phyloP scores from a whole-genome alignment of 1,140 invertebrate species.

The Lepeophtheirus salmonis region DNA sequence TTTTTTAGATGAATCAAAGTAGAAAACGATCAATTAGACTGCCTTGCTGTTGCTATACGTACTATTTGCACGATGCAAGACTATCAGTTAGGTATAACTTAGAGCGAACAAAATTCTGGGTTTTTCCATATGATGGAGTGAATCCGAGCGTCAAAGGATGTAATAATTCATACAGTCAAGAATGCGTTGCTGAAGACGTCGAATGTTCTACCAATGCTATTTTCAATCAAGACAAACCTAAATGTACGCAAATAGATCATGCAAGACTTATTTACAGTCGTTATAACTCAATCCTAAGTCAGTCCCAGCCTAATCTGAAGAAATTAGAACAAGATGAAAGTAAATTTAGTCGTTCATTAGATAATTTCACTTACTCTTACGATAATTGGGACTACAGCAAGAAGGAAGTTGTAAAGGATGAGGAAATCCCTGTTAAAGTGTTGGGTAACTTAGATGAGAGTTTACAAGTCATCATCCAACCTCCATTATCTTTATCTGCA shows the following conservation, averaged over 20 bases:
- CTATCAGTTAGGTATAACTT: background rate
- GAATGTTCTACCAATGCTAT: background rate
- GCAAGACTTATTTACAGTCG: background rate
- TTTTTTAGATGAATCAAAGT: slow-evolving; percentile 4
- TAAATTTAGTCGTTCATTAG: background rate
- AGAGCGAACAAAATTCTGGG: background rate
- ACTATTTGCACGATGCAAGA: background rate
- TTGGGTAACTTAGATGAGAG: background rate
- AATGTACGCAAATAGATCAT: background rate
- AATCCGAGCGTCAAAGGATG: background rate
- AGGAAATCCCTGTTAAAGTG: background rate
- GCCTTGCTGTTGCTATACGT: background rate
- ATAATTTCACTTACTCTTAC: background rate
- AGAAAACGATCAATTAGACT: background rate
- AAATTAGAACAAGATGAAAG: background rate
- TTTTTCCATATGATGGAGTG: background rate
- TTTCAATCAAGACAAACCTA: background rate
- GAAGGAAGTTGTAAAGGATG: background rate
- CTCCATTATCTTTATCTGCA: no score
- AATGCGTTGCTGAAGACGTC: background rate
- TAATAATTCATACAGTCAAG: background rate
- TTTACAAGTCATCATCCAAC: background rate
- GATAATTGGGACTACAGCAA: background rate
- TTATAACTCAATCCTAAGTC: background rate
- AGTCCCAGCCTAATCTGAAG: background rate